Percentiles rank a stretch among this genome's conserved stretches.
Evolutionary conservation across 2,113 vertebrate genomes (phyloP).

Genomic region (Psilopsiagon aurifrons): DNA sequence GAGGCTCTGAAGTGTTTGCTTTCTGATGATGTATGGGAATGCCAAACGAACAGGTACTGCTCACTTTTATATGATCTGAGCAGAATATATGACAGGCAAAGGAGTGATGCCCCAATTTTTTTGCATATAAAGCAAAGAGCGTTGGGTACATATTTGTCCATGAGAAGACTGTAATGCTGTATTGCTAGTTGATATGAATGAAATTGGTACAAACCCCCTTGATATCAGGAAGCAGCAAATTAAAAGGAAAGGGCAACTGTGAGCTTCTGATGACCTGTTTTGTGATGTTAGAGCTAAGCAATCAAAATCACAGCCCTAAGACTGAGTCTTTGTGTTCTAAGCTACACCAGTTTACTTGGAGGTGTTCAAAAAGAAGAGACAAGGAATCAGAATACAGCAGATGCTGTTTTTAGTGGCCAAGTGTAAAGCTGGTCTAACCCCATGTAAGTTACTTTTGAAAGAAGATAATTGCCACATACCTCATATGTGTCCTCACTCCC

Average conservation of each 20-base stretch:
- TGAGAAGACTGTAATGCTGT: not conserved
- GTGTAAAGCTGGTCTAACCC: not conserved
- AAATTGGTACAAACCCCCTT: not conserved
- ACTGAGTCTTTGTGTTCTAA: not conserved
- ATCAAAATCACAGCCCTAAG: not conserved
- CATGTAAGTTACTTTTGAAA: not conserved
- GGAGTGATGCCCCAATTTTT: accelerated
- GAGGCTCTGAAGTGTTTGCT: not conserved
- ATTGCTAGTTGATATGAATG: accelerated
- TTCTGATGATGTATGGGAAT: not conserved
- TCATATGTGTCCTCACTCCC: not conserved
- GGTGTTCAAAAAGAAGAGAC: not conserved
- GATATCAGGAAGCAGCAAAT: not conserved
- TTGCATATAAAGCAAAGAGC: not conserved
- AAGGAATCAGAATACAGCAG: not conserved
- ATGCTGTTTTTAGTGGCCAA: not conserved
- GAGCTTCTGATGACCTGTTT: not conserved
- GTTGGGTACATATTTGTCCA: accelerated
- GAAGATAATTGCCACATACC: not conserved
- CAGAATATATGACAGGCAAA: not conserved
- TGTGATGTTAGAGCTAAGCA: not conserved
- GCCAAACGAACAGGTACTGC: not conserved
- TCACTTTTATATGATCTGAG: not conserved
- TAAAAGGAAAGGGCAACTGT: not conserved
- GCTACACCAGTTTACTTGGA: not conserved